Conservation (phyloP, 2,888 invertebrate species). For the Nephrotoma flavescens region DNA sequence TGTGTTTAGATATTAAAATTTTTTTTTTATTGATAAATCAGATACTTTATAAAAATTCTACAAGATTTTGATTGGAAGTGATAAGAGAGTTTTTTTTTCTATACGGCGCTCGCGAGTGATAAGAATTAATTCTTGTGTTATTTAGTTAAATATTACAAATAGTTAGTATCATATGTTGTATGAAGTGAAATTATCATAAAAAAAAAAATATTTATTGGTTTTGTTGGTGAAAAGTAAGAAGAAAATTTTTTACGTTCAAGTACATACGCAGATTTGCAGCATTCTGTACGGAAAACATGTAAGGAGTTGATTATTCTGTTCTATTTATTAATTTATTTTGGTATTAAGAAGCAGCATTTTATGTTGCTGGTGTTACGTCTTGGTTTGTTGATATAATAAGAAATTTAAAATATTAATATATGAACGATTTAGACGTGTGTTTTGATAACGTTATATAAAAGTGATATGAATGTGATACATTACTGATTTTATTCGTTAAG, state of each 20-base stretch:
- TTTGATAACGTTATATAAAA: not conserved
- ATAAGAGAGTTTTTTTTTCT: not conserved
- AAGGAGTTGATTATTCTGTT: not conserved
- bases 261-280: not conserved
- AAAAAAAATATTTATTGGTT: not conserved
- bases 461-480: not conserved
- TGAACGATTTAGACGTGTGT: not conserved
- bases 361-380: not conserved
- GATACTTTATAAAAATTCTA: too few species aligned
- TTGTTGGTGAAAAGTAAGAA: not conserved
- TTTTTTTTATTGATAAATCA: not conserved
- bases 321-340: not conserved
- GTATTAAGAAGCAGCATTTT: not conserved
- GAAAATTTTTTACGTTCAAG: not conserved
- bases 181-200: not conserved
- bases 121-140: not conserved
- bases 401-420: not conserved
- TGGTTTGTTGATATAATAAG: not conserved
- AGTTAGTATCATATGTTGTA: not conserved
- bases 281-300: not conserved
- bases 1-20: not conserved
- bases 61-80: not conserved
- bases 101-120: not conserved
- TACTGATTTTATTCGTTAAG: too few species aligned
- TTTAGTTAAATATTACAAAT: not conserved